A percentile compares a stretch with the other conserved stretches of the same genome.
Conservation (phyloP, 2,797 vertebrate species). For the Cercopithecus neglectus region DNA sequence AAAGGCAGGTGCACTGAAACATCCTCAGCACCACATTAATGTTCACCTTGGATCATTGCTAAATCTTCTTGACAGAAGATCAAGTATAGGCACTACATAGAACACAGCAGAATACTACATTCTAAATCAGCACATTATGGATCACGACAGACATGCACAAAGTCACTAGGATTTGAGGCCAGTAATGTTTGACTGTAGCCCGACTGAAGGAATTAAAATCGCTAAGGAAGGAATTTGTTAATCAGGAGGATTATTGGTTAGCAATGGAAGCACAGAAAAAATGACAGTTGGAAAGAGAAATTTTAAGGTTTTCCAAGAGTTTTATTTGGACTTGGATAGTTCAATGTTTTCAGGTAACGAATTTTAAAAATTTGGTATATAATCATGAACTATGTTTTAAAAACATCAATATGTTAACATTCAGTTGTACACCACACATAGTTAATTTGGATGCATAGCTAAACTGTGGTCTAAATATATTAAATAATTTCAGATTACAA, state of each 20-base stretch:
- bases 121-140: slow-evolving; percentile 42
- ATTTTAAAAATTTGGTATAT: background rate
- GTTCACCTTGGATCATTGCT: background rate
- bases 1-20: background rate
- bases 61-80: slow-evolving; percentile 50
- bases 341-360: slow-evolving; percentile 1
- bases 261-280: background rate
- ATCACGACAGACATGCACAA: background rate
- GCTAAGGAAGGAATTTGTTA: slow-evolving; percentile 36
- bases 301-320: background rate
- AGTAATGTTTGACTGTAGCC: slow-evolving; percentile 20
- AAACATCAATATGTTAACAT: background rate
- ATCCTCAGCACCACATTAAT: background rate
- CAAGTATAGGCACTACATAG: background rate
- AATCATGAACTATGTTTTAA: background rate
- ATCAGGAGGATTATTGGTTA: slow-evolving; percentile 3
- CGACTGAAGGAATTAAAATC: slow-evolving; percentile 29
- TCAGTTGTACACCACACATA: background rate
- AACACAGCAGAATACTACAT: background rate
- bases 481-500: background rate
- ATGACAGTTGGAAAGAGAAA: slow-evolving; percentile 15
- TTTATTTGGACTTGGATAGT: background rate
- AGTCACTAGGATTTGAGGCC: background rate
- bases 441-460: background rate
- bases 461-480: background rate